Conservation (phyloP, 2,888 invertebrate genomes). For the Stenotaenia linearis region DNA sequence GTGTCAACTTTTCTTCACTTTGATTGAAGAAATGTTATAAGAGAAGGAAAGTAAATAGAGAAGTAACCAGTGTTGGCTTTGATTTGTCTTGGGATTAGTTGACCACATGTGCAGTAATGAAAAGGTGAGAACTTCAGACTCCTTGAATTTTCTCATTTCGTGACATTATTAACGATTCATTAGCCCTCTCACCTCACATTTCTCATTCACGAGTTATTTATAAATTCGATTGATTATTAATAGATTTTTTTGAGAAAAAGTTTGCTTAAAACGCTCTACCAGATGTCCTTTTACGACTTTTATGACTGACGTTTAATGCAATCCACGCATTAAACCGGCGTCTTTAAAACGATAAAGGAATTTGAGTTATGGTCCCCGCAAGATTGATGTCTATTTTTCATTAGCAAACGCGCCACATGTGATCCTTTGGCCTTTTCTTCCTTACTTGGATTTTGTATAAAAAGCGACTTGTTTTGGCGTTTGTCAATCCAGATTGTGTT, state of each 20-base stretch:
- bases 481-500: too few species aligned
- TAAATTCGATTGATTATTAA: not conserved
- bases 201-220: not conserved
- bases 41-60: not conserved
- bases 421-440: not conserved
- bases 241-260: not conserved
- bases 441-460: too few species aligned
- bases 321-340: not conserved
- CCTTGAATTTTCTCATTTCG: not conserved
- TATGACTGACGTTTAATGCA: not conserved
- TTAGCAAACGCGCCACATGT: not conserved
- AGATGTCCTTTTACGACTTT: not conserved
- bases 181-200: not conserved
- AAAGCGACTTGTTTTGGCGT: too few species aligned
- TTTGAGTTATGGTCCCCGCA: not conserved
- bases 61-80: not conserved
- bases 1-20: not conserved
- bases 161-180: not conserved
- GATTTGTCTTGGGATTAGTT: not conserved
- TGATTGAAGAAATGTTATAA: not conserved
- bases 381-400: constrained; percentile 4
- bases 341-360: not conserved
- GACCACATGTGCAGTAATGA: not conserved
- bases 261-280: not conserved
- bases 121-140: not conserved